Evolutionary conservation across 1,140 invertebrate species (phyloP).

Genomic region (Bursaphelenchus mucronatus): DNA sequence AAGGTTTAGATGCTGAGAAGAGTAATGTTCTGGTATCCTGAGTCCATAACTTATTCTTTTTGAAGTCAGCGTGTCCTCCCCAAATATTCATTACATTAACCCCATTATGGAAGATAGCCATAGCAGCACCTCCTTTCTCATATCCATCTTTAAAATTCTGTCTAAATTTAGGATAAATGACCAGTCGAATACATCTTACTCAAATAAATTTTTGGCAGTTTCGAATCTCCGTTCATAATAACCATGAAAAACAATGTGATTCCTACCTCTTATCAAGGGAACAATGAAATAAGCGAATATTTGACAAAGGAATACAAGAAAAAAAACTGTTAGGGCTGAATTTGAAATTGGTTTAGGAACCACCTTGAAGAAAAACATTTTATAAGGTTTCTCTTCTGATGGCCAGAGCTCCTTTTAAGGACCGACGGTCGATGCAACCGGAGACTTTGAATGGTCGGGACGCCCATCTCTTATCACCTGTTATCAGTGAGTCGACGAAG

Average conservation of each 20-base stretch:
- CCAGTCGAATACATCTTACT: conserved; percentile 13
- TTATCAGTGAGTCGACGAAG: too few species aligned
- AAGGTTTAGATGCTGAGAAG: conserved; percentile 47
- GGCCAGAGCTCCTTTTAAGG: too few species aligned
- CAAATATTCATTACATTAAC: conserved; percentile 61
- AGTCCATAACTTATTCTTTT: conserved; percentile 33
- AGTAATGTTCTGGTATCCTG: conserved; percentile 41
- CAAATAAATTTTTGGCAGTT: conserved; percentile 21
- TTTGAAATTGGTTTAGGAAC: too few species aligned
- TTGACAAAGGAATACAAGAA: conserved; percentile 2
- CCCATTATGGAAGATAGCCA: conserved; percentile 56
- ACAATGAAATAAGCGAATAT: conserved; percentile 23
- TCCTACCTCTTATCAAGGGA: conserved; percentile 9
- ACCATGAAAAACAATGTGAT: conserved; percentile 21
- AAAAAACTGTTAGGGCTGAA: background rate
- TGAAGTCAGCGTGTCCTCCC: conserved; percentile 61
- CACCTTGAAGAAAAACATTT: too few species aligned
- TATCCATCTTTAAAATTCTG: conserved; percentile 43
- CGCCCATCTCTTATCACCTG: too few species aligned
- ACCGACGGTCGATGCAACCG: too few species aligned
- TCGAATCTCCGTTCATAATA: conserved; percentile 20
- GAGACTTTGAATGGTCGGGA: too few species aligned
- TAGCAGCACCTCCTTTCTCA: conserved; percentile 54
- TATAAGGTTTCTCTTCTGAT: too few species aligned
- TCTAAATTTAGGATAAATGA: conserved; percentile 20